phyloP scores from a whole-genome alignment of 2,113 vertebrate genomes.

The Halcyon senegalensis region DNA sequence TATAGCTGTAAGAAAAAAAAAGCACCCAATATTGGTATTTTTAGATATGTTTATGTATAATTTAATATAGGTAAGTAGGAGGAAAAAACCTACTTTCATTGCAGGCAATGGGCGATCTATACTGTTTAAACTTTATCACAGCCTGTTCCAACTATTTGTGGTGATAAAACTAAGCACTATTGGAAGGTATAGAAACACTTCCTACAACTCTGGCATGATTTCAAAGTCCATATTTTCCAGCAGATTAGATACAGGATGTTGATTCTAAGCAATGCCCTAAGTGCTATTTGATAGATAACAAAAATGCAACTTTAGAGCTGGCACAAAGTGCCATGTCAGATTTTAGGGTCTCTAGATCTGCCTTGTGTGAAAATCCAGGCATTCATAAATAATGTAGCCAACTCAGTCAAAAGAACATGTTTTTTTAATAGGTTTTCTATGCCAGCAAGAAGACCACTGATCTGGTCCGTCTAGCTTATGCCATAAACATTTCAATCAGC shows the following conservation, averaged over 20 bases:
- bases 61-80: not conserved
- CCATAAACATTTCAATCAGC: not conserved
- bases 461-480: not conserved
- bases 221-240: slow-evolving; percentile 20
- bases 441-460: not conserved
- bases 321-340: not conserved
- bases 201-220: not conserved
- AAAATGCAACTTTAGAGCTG: not conserved
- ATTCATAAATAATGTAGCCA: not conserved
- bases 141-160: not conserved
- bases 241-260: slow-evolving; percentile 4
- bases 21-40: not conserved
- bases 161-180: not conserved
- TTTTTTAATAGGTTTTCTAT: not conserved
- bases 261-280: slow-evolving; percentile 22
- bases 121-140: slow-evolving; percentile 14
- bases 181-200: slow-evolving; percentile 27
- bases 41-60: not conserved
- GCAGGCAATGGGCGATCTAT: not conserved
- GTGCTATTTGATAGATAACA: not conserved
- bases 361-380: not conserved
- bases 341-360: not conserved
- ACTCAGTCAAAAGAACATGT: not conserved
- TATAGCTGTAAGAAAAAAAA: not conserved
- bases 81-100: not conserved